phyloP scores from a whole-genome alignment of 2,113 vertebrate species.

The Chaenocephalus aceratus region DNA sequence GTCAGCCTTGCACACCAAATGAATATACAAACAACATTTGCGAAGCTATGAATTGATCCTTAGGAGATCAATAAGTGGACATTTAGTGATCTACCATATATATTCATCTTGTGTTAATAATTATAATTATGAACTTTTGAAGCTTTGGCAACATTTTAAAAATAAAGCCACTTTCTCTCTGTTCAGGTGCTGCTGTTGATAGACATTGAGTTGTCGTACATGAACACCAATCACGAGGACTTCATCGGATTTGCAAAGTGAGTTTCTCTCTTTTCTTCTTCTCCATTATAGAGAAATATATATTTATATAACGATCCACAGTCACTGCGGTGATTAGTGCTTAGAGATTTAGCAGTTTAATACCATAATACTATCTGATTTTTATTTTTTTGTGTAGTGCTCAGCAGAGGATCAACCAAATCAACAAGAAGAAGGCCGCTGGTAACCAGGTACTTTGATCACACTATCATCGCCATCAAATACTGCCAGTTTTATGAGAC shows the following conservation, averaged over 20 bases:
- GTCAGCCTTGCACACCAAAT: neutral
- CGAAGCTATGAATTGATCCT: neutral
- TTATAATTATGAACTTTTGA: too few relatives aligned
- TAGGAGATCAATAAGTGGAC: neutral
- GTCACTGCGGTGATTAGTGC: neutral
- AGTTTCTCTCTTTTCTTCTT: conserved; percentile 61
- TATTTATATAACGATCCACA: neutral
- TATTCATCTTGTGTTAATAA: too few relatives aligned
- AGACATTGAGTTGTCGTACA: conserved; percentile 97
- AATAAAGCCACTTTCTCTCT: neutral
- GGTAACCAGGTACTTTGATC: conserved; percentile 93
- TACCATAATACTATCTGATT: conserved; percentile 3
- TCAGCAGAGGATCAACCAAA: conserved; percentile 97
- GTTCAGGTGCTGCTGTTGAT: conserved; percentile 95
- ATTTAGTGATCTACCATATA: neutral
- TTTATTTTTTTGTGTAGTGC: conserved; percentile 83
- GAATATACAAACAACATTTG: neutral
- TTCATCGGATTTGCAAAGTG: conserved; percentile 99
- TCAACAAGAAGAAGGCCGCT: conserved; percentile 95
- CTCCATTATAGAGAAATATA: neutral
- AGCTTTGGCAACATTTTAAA: too few relatives aligned
- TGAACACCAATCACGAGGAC: conserved; percentile 99
- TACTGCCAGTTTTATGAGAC: neutral
- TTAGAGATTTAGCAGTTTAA: neutral
- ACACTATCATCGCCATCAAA: neutral